These are phyloP conservation scores for Meandrusa payeni DNA, from an alignment of 2,888 invertebrate species.

Conservation along the genomic window DNA sequence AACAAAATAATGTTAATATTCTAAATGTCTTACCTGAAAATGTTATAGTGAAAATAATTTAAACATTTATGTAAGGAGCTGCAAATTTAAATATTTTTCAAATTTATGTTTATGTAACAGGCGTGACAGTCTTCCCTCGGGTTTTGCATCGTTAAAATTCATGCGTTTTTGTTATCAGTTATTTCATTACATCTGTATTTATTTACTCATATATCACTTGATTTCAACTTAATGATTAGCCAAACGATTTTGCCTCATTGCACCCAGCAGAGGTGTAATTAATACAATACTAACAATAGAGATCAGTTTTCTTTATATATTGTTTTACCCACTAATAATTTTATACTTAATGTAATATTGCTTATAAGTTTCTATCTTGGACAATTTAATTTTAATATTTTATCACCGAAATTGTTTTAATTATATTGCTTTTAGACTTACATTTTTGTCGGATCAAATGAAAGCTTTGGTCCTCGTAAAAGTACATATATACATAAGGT, in stretches of 20 bases:
- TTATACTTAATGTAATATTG: conserved; percentile 39
- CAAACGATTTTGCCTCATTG: conserved; percentile 32
- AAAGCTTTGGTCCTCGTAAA: conserved; percentile 12
- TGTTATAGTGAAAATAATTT: no score
- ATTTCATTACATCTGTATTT: neutral
- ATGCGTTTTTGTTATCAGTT: no score
- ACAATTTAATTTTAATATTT: conserved; percentile 44
- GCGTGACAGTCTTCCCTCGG: no score
- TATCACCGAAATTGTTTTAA: conserved; percentile 47
- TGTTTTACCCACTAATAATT: conserved; percentile 29
- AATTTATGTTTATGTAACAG: no score
- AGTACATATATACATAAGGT: neutral
- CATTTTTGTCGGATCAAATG: no score
- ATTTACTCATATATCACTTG: conserved; percentile 8
- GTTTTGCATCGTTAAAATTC: no score
- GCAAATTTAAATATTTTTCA: no score
- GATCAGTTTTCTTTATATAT: conserved; percentile 13
- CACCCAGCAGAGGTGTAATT: no score
- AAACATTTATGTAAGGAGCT: no score
- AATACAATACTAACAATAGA: neutral
- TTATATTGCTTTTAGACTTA: conserved; percentile 26
- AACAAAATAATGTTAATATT: no score
- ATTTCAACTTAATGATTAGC: conserved; percentile 65
- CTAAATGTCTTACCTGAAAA: no score
- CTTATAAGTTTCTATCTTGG: conserved; percentile 60